Evolutionary conservation across 1,140 invertebrate species (phyloP), one percentile per base, ranked within the genome.

Genomic region (Ganaspis sp.): DNA sequence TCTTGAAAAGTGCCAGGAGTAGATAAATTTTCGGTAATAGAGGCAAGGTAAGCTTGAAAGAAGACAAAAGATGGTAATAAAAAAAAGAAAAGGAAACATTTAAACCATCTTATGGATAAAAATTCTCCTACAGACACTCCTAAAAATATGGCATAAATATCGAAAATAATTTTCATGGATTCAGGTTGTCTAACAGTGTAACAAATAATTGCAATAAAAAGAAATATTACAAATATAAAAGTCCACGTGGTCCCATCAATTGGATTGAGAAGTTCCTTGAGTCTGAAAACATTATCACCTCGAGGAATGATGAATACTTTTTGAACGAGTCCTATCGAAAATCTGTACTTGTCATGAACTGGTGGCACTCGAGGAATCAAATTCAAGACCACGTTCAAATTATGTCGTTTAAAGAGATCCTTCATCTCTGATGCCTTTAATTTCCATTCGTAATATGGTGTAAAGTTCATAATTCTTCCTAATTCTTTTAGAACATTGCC

Each of bases 21-120:
- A 0, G 81, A 64, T 69, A 84, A 79, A 29, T 80, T 73, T 76
- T 81, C 80, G 34, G 80, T 78, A 1, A 82, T 72, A 3, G 45
- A 74, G n/a, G 81, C 82, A 23, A 81, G 37, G 42, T 85, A 83
- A 0, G 54, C 78, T 53, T 85, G 83, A 34, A 79, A 76, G 49
- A 83, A 49, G 53, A 83, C 81, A 69, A 72, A 83, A 77, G 83
- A 73, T n/a, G 81, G 79, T 37, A 84, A 42, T 12, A 83, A 72
- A 79, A 81, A 83, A 19, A 71, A 74, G 72, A 78, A 82, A 26
- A 83, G 76, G 38, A 84, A 58, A 2, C 73, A 69, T 75, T 81
- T 79, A 3, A 82, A 34, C 75, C 78, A 81, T 19, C 54, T 49
- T 34, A 69, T 71, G 49, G 74, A 70, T 1, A 74, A 74, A 58